Percentiles rank a stretch among this genome's conserved stretches.
phyloP scores from a whole-genome alignment of 2,888 invertebrate species.

The Disparrhopalites patrizii region DNA sequence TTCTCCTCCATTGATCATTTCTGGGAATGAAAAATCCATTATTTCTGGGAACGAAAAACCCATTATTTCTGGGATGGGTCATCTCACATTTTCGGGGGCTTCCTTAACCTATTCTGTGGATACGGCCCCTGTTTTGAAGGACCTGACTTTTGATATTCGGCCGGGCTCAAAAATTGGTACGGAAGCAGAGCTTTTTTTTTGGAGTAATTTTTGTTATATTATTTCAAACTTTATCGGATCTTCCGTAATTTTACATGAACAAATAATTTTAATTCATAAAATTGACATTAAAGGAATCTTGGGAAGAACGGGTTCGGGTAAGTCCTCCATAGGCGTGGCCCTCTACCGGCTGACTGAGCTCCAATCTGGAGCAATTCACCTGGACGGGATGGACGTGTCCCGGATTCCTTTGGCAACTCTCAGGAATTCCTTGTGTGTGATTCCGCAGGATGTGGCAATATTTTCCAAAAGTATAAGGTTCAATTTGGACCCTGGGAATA shows the following conservation, averaged over 20 bases:
- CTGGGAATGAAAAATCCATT: too few species aligned
- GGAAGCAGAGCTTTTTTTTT: too few species aligned
- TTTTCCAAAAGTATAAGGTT: conserved; percentile 56
- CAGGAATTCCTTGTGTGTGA: conserved; percentile 55
- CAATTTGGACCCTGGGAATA: conserved; percentile 54
- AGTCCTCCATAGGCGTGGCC: conserved; percentile 59
- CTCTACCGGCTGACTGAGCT: conserved; percentile 62
- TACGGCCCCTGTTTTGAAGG: conserved; percentile 55
- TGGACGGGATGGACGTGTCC: conserved; percentile 57
- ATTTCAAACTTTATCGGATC: conserved; percentile 14
- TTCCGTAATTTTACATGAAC: neutral
- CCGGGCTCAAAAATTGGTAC: conserved; percentile 61
- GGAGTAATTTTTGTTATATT: too few species aligned
- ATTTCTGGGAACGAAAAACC: too few species aligned
- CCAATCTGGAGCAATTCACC: conserved; percentile 55
- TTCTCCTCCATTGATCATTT: too few species aligned
- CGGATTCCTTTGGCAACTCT: conserved; percentile 55
- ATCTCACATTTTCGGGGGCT: too few species aligned
- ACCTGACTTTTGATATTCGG: conserved; percentile 57
- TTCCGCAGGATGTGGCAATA: conserved; percentile 63
- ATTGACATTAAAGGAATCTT: too few species aligned
- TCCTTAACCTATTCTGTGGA: too few species aligned
- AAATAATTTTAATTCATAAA: conserved; percentile 40
- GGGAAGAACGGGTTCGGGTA: conserved; percentile 56
- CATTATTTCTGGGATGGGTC: too few species aligned